Conservation (phyloP, 2,888 invertebrate species). For the Drosophila mercatorum region DNA sequence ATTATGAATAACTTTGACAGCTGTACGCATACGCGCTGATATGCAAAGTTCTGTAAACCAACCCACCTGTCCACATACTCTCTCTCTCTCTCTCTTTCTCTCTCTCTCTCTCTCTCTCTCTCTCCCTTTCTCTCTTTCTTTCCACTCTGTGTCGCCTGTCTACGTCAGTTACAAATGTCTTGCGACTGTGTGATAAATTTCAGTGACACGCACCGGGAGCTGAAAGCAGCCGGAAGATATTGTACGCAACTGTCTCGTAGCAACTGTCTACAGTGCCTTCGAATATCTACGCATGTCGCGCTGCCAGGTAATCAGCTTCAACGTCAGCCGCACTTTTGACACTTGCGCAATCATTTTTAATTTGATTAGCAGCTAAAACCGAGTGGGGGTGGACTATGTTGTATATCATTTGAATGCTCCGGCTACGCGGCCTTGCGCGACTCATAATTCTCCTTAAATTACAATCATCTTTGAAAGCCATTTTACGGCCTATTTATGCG, state of each 20-base stretch:
- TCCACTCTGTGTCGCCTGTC: slow-evolving; percentile 12
- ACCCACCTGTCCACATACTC: neutral
- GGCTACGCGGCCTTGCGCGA: neutral
- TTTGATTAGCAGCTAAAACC: slow-evolving; percentile 50
- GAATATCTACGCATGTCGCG: slow-evolving; percentile 12
- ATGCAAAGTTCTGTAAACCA: slow-evolving; percentile 55
- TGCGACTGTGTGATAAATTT: slow-evolving; percentile 71
- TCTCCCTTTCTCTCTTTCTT: no score
- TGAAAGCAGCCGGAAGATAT: slow-evolving; percentile 7
- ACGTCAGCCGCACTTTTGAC: slow-evolving; percentile 47
- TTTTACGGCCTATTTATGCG: neutral
- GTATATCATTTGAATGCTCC: neutral
- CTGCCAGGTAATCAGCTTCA: slow-evolving; percentile 48
- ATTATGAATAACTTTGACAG: slow-evolving; percentile 75
- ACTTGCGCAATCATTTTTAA: slow-evolving; percentile 48
- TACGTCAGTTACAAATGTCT: slow-evolving; percentile 70
- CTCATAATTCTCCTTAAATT: neutral
- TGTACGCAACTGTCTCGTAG: slow-evolving; percentile 5
- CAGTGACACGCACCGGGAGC: slow-evolving; percentile 38
- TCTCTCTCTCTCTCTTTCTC: no score
- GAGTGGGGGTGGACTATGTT: neutral
- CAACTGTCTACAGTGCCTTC: slow-evolving; percentile 20
- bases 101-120: no score
- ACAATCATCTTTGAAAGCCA: neutral
- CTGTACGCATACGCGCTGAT: slow-evolving; percentile 42